Conservation (phyloP, 2,113 vertebrate species). For the Gymnarchus niloticus region DNA sequence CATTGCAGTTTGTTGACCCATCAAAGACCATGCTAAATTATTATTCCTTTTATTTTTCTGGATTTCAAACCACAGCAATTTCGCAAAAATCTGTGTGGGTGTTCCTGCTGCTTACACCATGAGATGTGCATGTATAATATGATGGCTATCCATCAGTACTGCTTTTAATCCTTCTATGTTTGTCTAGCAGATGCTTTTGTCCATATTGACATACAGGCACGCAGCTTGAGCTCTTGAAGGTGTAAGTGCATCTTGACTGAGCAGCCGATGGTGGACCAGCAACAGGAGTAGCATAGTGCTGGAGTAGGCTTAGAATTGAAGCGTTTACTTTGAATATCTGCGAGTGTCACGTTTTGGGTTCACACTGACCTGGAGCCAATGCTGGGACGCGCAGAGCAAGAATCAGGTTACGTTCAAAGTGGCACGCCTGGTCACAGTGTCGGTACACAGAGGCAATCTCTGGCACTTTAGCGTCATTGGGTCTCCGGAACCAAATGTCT, state of each 20-base stretch:
- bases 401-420: not conserved
- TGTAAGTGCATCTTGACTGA: no score
- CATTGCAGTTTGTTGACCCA: not conserved
- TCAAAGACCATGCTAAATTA: constrained; percentile 11
- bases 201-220: no score
- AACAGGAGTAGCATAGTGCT: no score
- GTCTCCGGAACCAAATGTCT: not conserved
- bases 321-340: not conserved
- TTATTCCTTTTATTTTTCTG: not conserved
- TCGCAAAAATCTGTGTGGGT: constrained; percentile 1
- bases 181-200: no score
- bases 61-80: not conserved
- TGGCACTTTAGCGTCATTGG: not conserved
- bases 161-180: no score
- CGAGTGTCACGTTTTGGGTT: not conserved
- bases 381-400: not conserved
- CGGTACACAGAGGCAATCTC: not conserved
- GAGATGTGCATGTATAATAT: constrained; percentile 4
- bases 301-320: no score
- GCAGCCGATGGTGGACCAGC: no score
- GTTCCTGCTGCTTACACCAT: not conserved
- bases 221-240: no score
- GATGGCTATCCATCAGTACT: not conserved
- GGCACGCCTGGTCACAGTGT: not conserved
- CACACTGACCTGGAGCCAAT: not conserved